phyloP scores from a whole-genome alignment of 2,113 vertebrate species.

The Echinops telfairi region DNA sequence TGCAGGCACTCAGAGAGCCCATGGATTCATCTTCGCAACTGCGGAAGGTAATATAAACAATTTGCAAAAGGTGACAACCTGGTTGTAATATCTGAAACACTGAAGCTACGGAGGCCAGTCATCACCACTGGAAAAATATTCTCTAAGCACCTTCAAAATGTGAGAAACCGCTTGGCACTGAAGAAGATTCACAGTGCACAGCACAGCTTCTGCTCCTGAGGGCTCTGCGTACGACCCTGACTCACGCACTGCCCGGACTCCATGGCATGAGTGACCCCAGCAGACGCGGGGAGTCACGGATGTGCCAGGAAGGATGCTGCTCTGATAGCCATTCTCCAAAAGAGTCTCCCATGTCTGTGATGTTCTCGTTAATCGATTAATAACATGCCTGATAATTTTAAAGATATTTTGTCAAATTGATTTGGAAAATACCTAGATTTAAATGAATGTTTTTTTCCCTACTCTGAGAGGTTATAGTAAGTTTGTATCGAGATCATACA shows the following conservation, averaged over 20 bases:
- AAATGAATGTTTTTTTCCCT: slow-evolving; percentile 65
- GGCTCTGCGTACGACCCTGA: background rate
- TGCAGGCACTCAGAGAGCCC: background rate
- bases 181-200: background rate
- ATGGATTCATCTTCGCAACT: background rate
- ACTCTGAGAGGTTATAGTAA: slow-evolving; percentile 67
- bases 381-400: background rate
- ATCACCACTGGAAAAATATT: background rate
- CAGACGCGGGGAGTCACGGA: background rate
- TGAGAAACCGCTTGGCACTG: background rate
- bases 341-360: background rate
- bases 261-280: background rate
- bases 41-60: background rate
- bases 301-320: background rate
- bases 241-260: background rate
- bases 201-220: background rate
- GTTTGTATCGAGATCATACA: slow-evolving; percentile 67
- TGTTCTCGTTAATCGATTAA: background rate
- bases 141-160: background rate
- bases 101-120: background rate
- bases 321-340: background rate
- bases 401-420: slow-evolving; percentile 66
- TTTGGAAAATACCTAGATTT: slow-evolving; percentile 61
- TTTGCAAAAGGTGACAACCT: background rate
- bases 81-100: background rate